A percentile compares a stretch with the other conserved stretches of the same genome.
Conservation (phyloP, 1,140 invertebrate genomes). For the Capitella teleta region DNA sequence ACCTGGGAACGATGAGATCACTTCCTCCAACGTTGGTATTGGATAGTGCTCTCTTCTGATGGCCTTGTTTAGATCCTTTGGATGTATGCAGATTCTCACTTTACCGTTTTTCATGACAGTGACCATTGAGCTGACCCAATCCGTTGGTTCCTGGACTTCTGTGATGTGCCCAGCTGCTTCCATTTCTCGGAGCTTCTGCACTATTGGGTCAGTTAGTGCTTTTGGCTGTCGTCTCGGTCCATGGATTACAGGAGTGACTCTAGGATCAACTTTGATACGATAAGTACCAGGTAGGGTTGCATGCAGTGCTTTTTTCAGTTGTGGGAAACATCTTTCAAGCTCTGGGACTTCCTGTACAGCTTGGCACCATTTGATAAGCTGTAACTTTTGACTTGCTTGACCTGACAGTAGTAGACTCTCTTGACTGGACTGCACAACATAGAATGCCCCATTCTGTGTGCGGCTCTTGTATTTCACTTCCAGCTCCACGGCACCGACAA, state of each 20-base stretch:
- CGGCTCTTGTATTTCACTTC: too few relatives aligned
- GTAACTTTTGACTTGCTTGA: too few relatives aligned
- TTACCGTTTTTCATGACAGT: too few relatives aligned
- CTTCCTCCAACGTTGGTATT: constrained; percentile 18
- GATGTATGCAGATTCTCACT: constrained; percentile 20
- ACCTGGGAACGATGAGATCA: constrained; percentile 17
- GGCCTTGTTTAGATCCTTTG: constrained; percentile 17
- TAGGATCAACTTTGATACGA: constrained; percentile 9
- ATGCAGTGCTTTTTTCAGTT: neutral
- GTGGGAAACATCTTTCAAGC: too few relatives aligned
- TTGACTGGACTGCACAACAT: too few relatives aligned
- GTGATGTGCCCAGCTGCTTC: constrained; percentile 5
- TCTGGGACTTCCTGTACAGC: too few relatives aligned
- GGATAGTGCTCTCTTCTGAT: constrained; percentile 14
- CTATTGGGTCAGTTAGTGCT: neutral
- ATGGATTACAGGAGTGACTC: constrained; percentile 9
- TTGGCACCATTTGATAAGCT: too few relatives aligned
- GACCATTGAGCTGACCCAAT: too few relatives aligned
- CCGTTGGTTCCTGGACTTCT: too few relatives aligned
- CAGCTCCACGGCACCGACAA: too few relatives aligned
- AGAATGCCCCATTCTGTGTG: too few relatives aligned
- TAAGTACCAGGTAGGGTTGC: constrained; percentile 7
- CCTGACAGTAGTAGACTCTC: too few relatives aligned
- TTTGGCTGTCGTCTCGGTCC: constrained; percentile 7
- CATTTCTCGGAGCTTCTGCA: constrained; percentile 5